Evolutionary conservation across 1,140 invertebrate genomes (phyloP).

Genomic region (Drosophila dunni): DNA sequence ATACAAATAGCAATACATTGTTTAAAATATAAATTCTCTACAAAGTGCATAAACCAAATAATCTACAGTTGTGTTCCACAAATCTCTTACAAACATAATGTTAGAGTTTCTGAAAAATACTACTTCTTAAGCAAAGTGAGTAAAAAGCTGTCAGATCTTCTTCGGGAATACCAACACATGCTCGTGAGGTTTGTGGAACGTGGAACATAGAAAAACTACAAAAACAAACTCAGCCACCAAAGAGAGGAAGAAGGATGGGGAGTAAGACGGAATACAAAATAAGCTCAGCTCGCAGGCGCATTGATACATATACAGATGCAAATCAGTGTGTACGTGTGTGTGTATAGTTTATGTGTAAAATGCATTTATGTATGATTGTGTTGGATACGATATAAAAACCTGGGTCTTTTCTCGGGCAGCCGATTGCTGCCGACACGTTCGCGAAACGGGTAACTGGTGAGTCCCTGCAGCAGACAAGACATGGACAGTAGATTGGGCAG

Average conservation of each 20-base stretch:
- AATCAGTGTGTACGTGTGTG: constrained; percentile 30
- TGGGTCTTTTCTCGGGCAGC: constrained; percentile 91
- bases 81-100: neutral
- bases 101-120: no score
- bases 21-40: constrained; percentile 25
- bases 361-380: constrained; percentile 20
- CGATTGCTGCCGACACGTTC: constrained; percentile 94
- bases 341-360: constrained; percentile 6
- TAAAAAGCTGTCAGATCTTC: no score
- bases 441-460: constrained; percentile 92
- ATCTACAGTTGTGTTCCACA: neutral
- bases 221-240: constrained; percentile 19
- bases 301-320: constrained; percentile 57
- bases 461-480: constrained; percentile 76
- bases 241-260: neutral
- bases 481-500: constrained; percentile 33
- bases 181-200: no score
- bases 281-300: constrained; percentile 45
- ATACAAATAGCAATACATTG: constrained; percentile 18
- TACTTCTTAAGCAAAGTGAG: no score
- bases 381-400: constrained; percentile 86
- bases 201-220: constrained; percentile 14
- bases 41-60: constrained; percentile 53
- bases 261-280: constrained; percentile 7
- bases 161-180: no score